Evolutionary conservation across 2,797 vertebrate genomes (phyloP).

Genomic region (Gobio occitaniae): DNA sequence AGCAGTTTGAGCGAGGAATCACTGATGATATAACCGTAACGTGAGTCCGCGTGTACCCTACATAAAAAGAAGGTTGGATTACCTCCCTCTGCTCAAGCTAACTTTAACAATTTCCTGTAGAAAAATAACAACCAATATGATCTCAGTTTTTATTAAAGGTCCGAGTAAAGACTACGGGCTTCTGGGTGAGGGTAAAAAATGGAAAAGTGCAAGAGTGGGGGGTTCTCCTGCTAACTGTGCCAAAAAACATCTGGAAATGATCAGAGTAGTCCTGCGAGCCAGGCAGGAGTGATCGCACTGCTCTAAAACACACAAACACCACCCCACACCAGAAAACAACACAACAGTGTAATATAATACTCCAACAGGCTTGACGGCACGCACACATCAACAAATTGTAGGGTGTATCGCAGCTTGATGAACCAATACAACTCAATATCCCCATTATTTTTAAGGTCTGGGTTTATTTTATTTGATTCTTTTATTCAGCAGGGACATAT

Average conservation of each 20-base stretch:
- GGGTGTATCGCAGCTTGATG: neutral
- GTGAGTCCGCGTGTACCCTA: neutral
- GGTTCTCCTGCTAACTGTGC: slow-evolving; percentile 71
- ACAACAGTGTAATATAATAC: slow-evolving; percentile 23
- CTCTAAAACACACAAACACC: slow-evolving; percentile 43
- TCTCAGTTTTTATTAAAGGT: slow-evolving; percentile 64
- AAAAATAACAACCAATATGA: slow-evolving; percentile 55
- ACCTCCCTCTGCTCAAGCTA: slow-evolving; percentile 34
- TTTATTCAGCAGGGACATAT: neutral
- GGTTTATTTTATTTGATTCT: neutral
- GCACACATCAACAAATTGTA: neutral
- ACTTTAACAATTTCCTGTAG: slow-evolving; percentile 56
- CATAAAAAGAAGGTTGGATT: slow-evolving; percentile 31
- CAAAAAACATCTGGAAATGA: slow-evolving; percentile 79
- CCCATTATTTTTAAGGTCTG: neutral
- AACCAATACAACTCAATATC: neutral
- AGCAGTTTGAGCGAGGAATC: slow-evolving; percentile 29
- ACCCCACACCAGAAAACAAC: slow-evolving; percentile 17
- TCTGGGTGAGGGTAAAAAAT: slow-evolving; percentile 61
- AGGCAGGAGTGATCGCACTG: slow-evolving; percentile 63
- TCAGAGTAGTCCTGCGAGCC: slow-evolving; percentile 75
- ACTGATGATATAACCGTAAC: slow-evolving; percentile 13
- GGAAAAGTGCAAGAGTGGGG: slow-evolving; percentile 47
- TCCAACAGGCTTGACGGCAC: neutral
- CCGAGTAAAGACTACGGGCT: slow-evolving; percentile 53